Evolutionary conservation across 1,140 invertebrate genomes (phyloP).

Genomic region (Chionoecetes opilio): DNA sequence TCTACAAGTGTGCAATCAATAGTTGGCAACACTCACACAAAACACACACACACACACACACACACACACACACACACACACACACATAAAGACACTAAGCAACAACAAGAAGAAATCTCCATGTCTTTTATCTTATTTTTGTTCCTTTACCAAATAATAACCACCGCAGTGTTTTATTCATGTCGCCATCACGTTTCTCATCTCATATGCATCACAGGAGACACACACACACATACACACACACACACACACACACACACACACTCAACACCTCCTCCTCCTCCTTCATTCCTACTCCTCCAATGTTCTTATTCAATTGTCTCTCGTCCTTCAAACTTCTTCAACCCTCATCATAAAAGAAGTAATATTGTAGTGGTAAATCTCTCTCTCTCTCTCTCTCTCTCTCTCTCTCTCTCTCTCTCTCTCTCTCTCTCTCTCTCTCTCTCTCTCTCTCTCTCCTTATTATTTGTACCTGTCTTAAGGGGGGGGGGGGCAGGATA

Average conservation of each 20-base stretch:
- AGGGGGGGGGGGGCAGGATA: neutral
- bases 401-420: neutral
- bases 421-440: neutral
- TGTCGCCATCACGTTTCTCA: neutral
- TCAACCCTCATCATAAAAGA: no score
- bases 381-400: neutral
- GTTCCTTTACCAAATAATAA: neutral
- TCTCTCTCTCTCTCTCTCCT: no score
- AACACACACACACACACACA: neutral
- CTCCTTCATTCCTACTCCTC: neutral
- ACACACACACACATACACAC: neutral
- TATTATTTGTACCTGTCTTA: no score
- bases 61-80: constrained; percentile 27
- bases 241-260: neutral
- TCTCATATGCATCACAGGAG: neutral
- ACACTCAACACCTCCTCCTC: neutral
- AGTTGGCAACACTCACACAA: neutral
- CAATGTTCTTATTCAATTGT: no score
- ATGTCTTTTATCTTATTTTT: neutral
- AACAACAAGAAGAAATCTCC: neutral
- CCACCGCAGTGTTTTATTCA: neutral
- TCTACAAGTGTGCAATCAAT: neutral
- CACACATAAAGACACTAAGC: neutral
- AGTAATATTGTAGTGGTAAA: no score
- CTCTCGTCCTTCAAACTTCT: neutral